A percentile compares a stretch with the other conserved stretches of the same genome.
Conservation (phyloP, 2,888 invertebrate genomes). For the Silvanus unidentatus region DNA sequence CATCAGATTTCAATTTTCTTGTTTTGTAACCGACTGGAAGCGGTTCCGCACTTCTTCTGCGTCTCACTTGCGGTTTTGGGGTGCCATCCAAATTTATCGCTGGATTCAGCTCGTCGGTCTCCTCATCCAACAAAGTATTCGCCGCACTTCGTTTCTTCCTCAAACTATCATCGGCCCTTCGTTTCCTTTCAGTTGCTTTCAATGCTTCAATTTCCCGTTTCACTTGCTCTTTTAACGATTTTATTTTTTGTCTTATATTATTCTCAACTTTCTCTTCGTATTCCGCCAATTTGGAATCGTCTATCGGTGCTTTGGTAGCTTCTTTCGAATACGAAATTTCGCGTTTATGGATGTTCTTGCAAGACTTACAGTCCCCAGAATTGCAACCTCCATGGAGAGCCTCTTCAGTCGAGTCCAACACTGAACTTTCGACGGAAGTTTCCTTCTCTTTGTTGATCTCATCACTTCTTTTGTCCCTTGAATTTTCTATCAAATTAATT, state of each 20-base stretch:
- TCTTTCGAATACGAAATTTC: conserved; percentile 6
- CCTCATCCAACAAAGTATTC: conserved; percentile 33
- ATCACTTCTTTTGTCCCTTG: conserved; percentile 9
- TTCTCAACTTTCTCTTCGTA: conserved; percentile 29
- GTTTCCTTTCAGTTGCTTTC: neutral
- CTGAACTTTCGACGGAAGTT: no score
- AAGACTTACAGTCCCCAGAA: neutral
- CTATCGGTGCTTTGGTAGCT: neutral
- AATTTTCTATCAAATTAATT: conserved; percentile 23
- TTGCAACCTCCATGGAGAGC: neutral
- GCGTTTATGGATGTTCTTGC: conserved; percentile 2
- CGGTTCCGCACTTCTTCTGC: conserved; percentile 24
- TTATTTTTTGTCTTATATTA: conserved; percentile 30
- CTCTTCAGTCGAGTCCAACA: neutral
- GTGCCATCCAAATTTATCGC: conserved; percentile 23
- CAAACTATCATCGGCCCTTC: neutral
- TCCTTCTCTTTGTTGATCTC: neutral
- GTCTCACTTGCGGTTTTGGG: conserved; percentile 31
- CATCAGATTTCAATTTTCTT: neutral
- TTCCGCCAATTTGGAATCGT: conserved; percentile 5
- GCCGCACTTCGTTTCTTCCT: conserved; percentile 30
- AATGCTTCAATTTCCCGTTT: conserved; percentile 29
- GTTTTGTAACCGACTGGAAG: conserved; percentile 3
- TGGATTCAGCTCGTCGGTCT: conserved; percentile 36
- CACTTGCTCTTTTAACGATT: conserved; percentile 33